phyloP scores from a whole-genome alignment of 2,888 invertebrate species.

The Metallyticus violacea region DNA sequence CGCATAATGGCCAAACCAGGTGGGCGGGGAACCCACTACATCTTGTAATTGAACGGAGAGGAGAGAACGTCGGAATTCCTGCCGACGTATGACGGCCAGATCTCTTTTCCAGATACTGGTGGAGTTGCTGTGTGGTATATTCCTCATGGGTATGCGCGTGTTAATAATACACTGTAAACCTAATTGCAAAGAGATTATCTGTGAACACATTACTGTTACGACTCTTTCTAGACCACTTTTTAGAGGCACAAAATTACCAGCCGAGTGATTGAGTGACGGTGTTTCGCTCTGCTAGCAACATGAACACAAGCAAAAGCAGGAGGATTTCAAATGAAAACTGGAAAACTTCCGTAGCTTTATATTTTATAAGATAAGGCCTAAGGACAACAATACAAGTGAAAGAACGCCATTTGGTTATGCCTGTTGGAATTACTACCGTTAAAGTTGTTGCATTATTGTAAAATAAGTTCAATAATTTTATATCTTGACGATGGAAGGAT shows the following conservation, averaged over 20 bases:
- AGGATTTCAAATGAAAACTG: too few relatives aligned
- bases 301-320: too few relatives aligned
- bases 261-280: neutral
- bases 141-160: neutral
- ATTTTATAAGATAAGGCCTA: too few relatives aligned
- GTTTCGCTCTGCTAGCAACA: too few relatives aligned
- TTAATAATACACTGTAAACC: neutral
- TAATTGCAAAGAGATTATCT: neutral
- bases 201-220: neutral
- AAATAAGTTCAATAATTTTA: too few relatives aligned
- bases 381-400: too few relatives aligned
- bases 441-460: too few relatives aligned
- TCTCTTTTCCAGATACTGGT: neutral
- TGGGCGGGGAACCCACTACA: neutral
- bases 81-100: neutral
- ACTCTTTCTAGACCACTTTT: neutral
- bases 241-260: neutral
- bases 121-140: neutral
- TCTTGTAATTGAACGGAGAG: neutral
- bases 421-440: too few relatives aligned
- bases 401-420: too few relatives aligned
- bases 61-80: neutral
- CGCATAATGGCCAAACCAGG: neutral
- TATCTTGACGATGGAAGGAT: too few relatives aligned
- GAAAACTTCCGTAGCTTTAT: too few relatives aligned